These are phyloP conservation scores for Cisticola juncidis DNA, from an alignment of 2,113 vertebrate species.

Conservation along the genomic window DNA sequence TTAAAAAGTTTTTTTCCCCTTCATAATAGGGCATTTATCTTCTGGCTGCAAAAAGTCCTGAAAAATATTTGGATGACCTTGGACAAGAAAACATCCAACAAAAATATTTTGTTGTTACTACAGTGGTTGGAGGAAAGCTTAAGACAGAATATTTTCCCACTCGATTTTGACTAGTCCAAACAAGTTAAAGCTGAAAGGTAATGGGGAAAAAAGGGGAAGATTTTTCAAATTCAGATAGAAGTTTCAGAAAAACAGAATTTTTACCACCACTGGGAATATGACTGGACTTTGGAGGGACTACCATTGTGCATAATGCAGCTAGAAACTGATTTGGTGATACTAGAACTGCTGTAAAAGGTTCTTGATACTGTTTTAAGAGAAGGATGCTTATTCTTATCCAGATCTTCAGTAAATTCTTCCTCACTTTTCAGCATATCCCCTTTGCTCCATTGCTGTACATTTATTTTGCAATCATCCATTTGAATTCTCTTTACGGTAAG, in stretches of 20 bases:
- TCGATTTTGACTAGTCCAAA: neutral
- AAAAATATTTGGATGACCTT: neutral
- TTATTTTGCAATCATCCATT: neutral
- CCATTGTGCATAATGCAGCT: neutral
- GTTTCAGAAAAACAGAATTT: neutral
- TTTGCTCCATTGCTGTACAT: neutral
- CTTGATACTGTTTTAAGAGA: neutral
- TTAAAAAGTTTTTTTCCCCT: neutral
- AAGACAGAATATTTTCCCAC: neutral
- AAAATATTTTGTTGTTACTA: neutral
- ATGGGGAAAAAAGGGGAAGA: rapidly evolving
- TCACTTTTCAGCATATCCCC: neutral
- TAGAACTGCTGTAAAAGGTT: neutral
- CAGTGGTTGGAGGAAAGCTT: neutral
- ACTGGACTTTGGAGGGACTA: neutral
- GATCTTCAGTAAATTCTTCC: neutral
- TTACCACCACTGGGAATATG: neutral
- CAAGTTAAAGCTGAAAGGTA: neutral
- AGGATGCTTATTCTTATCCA: neutral
- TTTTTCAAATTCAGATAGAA: neutral
- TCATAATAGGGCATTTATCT: neutral
- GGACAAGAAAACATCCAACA: neutral
- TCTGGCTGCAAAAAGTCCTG: neutral
- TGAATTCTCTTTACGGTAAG: neutral
- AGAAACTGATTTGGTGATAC: neutral